Evolutionary conservation across 2,888 invertebrate species (phyloP).

Genomic region (Kryphioiulus occultus): DNA sequence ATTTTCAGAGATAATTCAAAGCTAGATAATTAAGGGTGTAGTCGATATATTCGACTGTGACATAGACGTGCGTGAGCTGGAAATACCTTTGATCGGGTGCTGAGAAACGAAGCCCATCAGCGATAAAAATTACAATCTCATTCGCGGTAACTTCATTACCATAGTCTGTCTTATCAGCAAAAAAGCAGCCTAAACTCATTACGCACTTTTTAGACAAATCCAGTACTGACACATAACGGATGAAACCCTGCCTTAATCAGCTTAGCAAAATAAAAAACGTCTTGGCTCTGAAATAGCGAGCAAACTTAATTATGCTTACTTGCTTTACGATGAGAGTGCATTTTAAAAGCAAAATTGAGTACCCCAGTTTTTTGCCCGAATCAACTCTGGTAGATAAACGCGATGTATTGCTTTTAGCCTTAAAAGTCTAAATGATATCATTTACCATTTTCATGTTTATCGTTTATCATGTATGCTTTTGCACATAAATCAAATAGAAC

Average conservation of each 20-base stretch:
- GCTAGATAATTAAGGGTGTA: neutral
- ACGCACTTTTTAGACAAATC: constrained; percentile 18
- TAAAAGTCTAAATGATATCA: no score
- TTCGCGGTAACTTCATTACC: neutral
- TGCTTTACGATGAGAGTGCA: neutral
- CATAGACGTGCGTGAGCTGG: neutral
- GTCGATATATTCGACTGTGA: neutral
- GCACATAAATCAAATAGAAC: no score
- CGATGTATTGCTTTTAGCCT: no score
- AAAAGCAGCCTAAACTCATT: constrained; percentile 17
- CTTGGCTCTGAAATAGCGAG: neutral
- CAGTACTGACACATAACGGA: neutral
- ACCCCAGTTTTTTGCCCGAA: neutral
- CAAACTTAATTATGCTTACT: constrained; percentile 8
- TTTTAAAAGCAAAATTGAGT: constrained; percentile 8
- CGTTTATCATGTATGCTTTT: no score
- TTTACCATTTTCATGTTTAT: no score
- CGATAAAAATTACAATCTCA: constrained; percentile 20
- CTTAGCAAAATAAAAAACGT: constrained; percentile 9
- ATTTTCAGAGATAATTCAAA: neutral
- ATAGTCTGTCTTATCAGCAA: constrained; percentile 18
- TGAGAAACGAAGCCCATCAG: neutral
- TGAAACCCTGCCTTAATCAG: neutral
- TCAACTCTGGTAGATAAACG: no score
- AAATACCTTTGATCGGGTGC: neutral